A percentile compares a stretch with the other conserved stretches of the same genome.
phyloP scores from a whole-genome alignment of 2,888 invertebrate genomes.

The Anaspis maculata region DNA sequence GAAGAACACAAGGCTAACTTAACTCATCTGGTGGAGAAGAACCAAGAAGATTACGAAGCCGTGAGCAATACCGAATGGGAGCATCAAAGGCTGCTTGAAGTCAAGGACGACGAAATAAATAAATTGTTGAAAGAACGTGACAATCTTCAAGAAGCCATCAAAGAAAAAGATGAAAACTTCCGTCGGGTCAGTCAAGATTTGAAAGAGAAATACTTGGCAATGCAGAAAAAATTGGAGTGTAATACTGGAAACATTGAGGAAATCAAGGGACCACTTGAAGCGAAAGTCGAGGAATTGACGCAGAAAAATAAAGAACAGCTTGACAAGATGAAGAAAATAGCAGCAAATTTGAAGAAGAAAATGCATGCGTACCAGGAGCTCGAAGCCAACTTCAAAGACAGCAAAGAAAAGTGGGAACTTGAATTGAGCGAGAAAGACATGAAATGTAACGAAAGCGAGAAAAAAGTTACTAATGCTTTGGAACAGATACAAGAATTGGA shows the following conservation, averaged over 20 bases:
- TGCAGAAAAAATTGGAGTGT: slow-evolving; percentile 35
- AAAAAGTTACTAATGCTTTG: slow-evolving; percentile 23
- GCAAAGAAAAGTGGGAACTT: slow-evolving; percentile 33
- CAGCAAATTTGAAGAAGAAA: slow-evolving; percentile 68
- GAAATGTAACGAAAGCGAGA: slow-evolving; percentile 5
- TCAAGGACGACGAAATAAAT: slow-evolving; percentile 45
- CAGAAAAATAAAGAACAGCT: slow-evolving; percentile 59
- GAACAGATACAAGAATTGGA: slow-evolving; percentile 18
- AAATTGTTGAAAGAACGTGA: slow-evolving; percentile 42
- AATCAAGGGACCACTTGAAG: slow-evolving; percentile 31
- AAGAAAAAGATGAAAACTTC: slow-evolving; percentile 42
- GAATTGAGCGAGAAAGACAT: slow-evolving; percentile 28
- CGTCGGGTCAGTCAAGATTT: slow-evolving; percentile 35
- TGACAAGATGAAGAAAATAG: slow-evolving; percentile 73
- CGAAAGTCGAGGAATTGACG: slow-evolving; percentile 45
- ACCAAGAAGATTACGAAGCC: slow-evolving; percentile 34
- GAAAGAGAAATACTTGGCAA: slow-evolving; percentile 33
- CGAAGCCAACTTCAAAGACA: slow-evolving; percentile 42
- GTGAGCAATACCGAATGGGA: slow-evolving; percentile 9
- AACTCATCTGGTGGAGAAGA: slow-evolving; percentile 46
- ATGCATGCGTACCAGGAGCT: slow-evolving; percentile 55
- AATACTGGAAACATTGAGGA: slow-evolving; percentile 34
- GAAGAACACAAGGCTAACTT: slow-evolving; percentile 48
- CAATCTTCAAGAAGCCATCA: slow-evolving; percentile 38
- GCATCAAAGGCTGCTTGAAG: slow-evolving; percentile 25